These are phyloP conservation scores for Rhipidura dahli DNA, from an alignment of 2,113 vertebrate species.

Conservation along the genomic window DNA sequence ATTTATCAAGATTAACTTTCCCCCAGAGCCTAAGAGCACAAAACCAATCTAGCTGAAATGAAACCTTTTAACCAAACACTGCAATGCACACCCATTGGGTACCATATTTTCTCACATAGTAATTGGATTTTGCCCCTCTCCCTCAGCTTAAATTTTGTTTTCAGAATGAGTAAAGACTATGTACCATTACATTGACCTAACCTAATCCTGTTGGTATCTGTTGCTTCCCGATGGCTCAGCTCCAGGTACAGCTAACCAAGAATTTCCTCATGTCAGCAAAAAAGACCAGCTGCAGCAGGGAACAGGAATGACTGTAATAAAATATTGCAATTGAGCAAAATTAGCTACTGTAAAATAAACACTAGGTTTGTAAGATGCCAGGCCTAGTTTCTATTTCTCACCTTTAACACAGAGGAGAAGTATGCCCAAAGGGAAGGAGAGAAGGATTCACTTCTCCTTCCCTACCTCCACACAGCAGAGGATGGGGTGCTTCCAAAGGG, in stretches of 20 bases:
- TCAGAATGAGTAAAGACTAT: neutral
- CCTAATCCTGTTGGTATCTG: neutral
- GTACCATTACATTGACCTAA: neutral
- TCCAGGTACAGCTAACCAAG: neutral
- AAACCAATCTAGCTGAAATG: neutral
- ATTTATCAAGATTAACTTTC: neutral
- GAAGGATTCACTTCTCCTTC: neutral
- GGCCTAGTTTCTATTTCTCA: neutral
- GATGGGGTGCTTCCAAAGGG: neutral
- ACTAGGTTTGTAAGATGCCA: neutral
- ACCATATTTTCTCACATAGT: neutral
- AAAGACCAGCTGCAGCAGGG: neutral
- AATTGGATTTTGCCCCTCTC: neutral
- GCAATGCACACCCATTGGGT: neutral
- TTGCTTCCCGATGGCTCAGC: neutral
- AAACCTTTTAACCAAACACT: neutral
- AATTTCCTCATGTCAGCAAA: neutral
- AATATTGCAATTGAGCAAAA: neutral
- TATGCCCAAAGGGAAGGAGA: neutral
- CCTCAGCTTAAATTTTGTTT: neutral
- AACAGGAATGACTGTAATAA: neutral
- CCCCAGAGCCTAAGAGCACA: neutral
- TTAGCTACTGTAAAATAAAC: neutral
- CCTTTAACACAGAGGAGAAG: neutral
- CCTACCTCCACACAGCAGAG: neutral